A percentile compares a stretch with the other conserved stretches of the same genome.
phyloP scores from a whole-genome alignment of 2,888 invertebrate genomes.

The Chrysotoxum bicinctum region DNA sequence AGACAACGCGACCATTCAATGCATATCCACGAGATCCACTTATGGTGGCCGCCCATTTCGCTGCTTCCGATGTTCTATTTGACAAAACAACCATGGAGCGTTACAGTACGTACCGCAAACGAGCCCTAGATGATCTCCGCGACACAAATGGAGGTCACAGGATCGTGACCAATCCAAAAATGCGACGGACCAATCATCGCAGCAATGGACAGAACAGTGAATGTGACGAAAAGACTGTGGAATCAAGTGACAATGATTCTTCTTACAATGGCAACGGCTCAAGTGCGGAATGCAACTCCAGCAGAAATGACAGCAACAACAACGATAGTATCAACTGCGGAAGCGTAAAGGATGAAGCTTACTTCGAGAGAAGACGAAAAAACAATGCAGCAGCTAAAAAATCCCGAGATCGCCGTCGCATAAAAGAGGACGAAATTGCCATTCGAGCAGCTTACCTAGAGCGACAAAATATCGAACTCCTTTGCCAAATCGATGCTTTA shows the following conservation, averaged over 20 bases:
- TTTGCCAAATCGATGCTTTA: constrained; percentile 86
- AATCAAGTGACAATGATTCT: constrained; percentile 80
- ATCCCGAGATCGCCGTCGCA: constrained; percentile 93
- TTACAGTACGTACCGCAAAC: constrained; percentile 87
- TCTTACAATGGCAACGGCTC: constrained; percentile 76
- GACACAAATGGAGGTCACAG: constrained; percentile 84
- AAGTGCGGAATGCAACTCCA: constrained; percentile 18
- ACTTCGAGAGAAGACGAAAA: constrained; percentile 93
- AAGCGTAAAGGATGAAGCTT: constrained; percentile 88
- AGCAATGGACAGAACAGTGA: constrained; percentile 78
- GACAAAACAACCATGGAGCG: constrained; percentile 85
- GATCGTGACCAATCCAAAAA: constrained; percentile 86
- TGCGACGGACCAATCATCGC: constrained; percentile 84
- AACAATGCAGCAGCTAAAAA: constrained; percentile 98
- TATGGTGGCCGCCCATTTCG: constrained; percentile 84
- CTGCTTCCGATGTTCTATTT: constrained; percentile 82
- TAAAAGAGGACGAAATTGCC: constrained; percentile 95
- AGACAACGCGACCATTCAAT: constrained; percentile 85
- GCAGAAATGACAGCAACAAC: constrained; percentile 48
- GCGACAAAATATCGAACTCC: constrained; percentile 91
- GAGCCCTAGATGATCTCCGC: constrained; percentile 85
- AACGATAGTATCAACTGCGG: constrained; percentile 68
- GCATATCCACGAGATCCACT: constrained; percentile 88
- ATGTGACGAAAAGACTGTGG: constrained; percentile 79
- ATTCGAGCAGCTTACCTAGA: constrained; percentile 93